Evolutionary conservation across 2,113 vertebrate genomes (phyloP).

Genomic region (Indicator indicator): DNA sequence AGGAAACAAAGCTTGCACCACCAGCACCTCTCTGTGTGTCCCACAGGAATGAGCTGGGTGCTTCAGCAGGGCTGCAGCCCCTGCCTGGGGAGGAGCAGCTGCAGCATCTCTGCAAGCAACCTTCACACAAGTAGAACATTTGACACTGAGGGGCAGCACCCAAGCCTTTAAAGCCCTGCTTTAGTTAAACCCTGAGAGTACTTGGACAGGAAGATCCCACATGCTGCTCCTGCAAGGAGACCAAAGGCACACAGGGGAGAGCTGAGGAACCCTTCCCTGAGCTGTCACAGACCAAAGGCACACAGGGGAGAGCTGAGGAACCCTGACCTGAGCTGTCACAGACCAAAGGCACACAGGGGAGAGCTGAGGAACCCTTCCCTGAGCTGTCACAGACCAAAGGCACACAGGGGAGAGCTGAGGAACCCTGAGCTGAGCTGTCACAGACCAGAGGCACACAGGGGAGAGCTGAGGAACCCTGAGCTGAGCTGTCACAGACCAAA

Average conservation of each 20-base stretch:
- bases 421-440: too few relatives aligned
- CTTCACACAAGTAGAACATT: neutral
- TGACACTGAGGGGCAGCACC: neutral
- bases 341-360: neutral
- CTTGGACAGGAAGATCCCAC: neutral
- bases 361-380: neutral
- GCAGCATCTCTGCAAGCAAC: neutral
- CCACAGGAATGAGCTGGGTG: neutral
- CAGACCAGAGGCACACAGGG: neutral
- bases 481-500: neutral
- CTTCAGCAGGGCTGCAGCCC: neutral
- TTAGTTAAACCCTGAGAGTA: neutral
- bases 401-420: too few relatives aligned
- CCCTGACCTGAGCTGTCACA: neutral
- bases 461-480: neutral
- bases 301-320: too few relatives aligned
- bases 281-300: too few relatives aligned
- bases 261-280: neutral
- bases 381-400: neutral
- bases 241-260: too few relatives aligned
- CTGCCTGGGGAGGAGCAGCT: neutral
- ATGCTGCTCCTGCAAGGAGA: neutral
- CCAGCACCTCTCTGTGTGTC: neutral
- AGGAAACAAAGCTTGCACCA: constrained; percentile 14
- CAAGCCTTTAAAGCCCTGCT: neutral